These are phyloP conservation scores for Drosophila phalerata DNA, from an alignment of 2,888 invertebrate species.

Conservation along the genomic window DNA sequence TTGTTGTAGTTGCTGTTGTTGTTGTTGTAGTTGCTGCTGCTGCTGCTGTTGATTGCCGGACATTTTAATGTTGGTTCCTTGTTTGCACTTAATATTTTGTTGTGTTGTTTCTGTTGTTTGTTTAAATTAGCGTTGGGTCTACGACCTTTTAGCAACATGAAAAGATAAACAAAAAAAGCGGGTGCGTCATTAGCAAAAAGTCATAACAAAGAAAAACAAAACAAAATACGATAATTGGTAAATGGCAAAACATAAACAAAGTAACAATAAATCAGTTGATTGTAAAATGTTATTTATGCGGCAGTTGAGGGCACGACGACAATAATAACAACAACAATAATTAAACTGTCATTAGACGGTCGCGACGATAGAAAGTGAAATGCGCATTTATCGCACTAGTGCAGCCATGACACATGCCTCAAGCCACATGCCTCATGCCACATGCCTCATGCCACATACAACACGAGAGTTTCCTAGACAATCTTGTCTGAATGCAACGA, in stretches of 20 bases:
- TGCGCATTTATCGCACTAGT: conserved; percentile 72
- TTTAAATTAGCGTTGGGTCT: conserved; percentile 49
- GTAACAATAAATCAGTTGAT: conserved; percentile 64
- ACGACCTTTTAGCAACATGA: conserved; percentile 59
- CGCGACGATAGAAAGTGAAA: conserved; percentile 75
- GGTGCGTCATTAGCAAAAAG: conserved; percentile 56
- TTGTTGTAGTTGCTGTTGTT: conserved; percentile 44
- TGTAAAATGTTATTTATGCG: conserved; percentile 67
- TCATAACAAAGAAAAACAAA: conserved; percentile 3
- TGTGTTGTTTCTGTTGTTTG: conserved; percentile 22
- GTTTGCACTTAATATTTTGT: conserved; percentile 45
- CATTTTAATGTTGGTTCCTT: conserved; percentile 74
- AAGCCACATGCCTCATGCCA: conserved; percentile 22
- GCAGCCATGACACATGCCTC: conserved; percentile 49
- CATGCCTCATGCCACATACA: conserved; percentile 33
- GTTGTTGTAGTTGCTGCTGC: conserved; percentile 47
- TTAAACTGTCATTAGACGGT: conserved; percentile 74
- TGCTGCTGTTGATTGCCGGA: conserved; percentile 77
- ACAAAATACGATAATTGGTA: conserved; percentile 15
- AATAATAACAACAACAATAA: conserved; percentile 54
- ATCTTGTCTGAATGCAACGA: conserved; percentile 60
- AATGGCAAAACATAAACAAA: conserved; percentile 25
- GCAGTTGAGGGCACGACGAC: conserved; percentile 62
- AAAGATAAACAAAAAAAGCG: conserved; percentile 38
- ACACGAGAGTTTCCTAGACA: conserved; percentile 44